Evolutionary conservation across 1,140 invertebrate species (phyloP).

Genomic region (Drosophila lacteicornis): DNA sequence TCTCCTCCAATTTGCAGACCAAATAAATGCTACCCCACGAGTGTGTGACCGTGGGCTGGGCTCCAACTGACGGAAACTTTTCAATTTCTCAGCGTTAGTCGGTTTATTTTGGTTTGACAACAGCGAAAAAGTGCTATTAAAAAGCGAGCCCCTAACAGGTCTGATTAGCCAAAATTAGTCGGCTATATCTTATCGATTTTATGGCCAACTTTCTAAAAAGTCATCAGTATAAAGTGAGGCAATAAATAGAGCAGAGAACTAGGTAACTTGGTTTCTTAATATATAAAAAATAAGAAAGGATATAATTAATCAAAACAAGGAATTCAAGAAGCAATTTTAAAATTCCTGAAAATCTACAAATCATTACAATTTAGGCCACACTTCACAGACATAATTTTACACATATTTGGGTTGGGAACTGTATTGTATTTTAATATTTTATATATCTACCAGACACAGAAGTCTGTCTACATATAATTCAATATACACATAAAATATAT

Average conservation of each 20-base stretch:
- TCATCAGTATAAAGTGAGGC: background rate
- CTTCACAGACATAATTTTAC: background rate
- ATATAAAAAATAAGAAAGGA: too few relatives aligned
- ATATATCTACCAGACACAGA: background rate
- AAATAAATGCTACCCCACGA: slow-evolving; percentile 32
- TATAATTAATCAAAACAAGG: background rate
- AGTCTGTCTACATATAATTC: background rate
- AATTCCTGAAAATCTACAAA: too few relatives aligned
- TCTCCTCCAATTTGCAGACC: slow-evolving; percentile 37
- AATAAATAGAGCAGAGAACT: background rate
- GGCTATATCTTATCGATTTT: slow-evolving; percentile 48
- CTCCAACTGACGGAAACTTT: slow-evolving; percentile 44
- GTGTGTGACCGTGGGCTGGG: background rate
- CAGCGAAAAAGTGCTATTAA: slow-evolving; percentile 9
- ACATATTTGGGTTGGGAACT: background rate
- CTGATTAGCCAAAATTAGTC: slow-evolving; percentile 31
- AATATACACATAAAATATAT: background rate
- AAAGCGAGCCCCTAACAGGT: slow-evolving; percentile 43
- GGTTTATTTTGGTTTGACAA: slow-evolving; percentile 23
- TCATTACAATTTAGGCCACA: background rate
- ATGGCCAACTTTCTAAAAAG: slow-evolving; percentile 22
- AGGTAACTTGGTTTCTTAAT: background rate
- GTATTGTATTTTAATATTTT: background rate
- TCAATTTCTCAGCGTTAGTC: slow-evolving; percentile 16
- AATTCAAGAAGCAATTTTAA: too few relatives aligned